Base-by-base conservation (phyloP, 2,888 invertebrate species). In the Kuschelorhynchus macadamiae region DNA sequence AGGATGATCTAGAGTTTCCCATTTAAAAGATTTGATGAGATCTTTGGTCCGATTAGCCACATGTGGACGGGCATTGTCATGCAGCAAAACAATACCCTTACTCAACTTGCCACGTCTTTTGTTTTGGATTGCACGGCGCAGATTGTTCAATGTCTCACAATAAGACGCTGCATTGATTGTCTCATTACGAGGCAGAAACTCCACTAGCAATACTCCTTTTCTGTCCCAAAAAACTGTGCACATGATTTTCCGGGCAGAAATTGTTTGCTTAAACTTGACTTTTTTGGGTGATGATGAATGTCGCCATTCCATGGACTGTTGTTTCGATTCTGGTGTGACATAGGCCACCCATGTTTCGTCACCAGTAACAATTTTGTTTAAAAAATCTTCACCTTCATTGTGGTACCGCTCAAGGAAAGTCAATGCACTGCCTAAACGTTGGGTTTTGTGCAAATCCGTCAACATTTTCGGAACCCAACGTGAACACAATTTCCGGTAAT, bases 71-170 rank as follows among this genome's bases (percentile, higher is more conserved):
- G 14, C 14, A 20, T 17, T 46, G 20, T 46, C 46, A 20, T 46
- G 5, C 4, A 8, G 17, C 20, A 12, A 46, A 46, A 7, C n/a
- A 7, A 25, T 25, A 3, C 7, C 25, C 7, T 25, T 25, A 25
- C 25, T 25, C 25, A 25, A 46, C 46, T 2, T 3, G 18, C 17
- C 46, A 17, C 46, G 46, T 3, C 17, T 46, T 46, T 46, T 46
- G 14, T 46, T 46, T 16, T 46, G 46, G 14, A 46, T 46, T 46
- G 17, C 46, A 11, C 46, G 46, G 11, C 46, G 20, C 46, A 46
- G 17, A 5, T 46, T 46, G 4, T 16, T 46, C 14, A n/a, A 46
- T 4, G 46, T 46, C 46, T 8, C 46, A 46, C 46, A 46, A 20
- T 20, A 46, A 17, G 46, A 17, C n/a, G n/a, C n/a, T n/a, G n/a